These are phyloP conservation scores for Albula goreensis DNA, from an alignment of 2,113 vertebrate species.

Conservation along the genomic window DNA sequence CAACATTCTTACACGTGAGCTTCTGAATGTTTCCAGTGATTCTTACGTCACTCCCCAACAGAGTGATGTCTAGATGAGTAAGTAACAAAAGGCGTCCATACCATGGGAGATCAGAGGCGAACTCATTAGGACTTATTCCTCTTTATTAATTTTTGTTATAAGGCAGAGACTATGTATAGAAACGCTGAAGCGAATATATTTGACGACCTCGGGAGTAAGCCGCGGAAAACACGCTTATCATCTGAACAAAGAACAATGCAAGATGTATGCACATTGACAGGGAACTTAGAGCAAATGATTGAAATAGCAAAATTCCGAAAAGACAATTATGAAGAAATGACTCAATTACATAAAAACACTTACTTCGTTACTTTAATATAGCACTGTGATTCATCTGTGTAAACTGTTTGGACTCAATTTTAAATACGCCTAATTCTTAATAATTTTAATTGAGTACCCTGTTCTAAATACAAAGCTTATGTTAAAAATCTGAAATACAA, in stretches of 20 bases:
- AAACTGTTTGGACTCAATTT: too few relatives aligned
- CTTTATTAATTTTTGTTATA: neutral
- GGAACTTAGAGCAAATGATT: neutral
- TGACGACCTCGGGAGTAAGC: neutral
- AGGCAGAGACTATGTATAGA: neutral
- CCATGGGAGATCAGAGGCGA: neutral
- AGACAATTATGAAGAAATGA: too few relatives aligned
- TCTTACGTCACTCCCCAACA: neutral
- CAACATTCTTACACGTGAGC: conserved; percentile 44
- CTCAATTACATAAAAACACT: too few relatives aligned
- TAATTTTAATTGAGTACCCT: too few relatives aligned
- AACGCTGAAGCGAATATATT: neutral
- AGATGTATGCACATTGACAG: neutral
- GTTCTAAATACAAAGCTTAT: too few relatives aligned
- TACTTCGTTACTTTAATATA: too few relatives aligned
- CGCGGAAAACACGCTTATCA: neutral
- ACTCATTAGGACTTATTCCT: neutral
- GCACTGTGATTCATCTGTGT: too few relatives aligned
- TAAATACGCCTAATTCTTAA: too few relatives aligned
- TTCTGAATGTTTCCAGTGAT: neutral
- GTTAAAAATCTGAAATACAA: too few relatives aligned
- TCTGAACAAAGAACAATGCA: neutral
- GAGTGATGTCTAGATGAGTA: neutral
- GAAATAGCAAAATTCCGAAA: too few relatives aligned
- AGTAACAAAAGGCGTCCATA: neutral